Conservation (phyloP, 2,113 vertebrate species). For the Aplodontia rufa region DNA sequence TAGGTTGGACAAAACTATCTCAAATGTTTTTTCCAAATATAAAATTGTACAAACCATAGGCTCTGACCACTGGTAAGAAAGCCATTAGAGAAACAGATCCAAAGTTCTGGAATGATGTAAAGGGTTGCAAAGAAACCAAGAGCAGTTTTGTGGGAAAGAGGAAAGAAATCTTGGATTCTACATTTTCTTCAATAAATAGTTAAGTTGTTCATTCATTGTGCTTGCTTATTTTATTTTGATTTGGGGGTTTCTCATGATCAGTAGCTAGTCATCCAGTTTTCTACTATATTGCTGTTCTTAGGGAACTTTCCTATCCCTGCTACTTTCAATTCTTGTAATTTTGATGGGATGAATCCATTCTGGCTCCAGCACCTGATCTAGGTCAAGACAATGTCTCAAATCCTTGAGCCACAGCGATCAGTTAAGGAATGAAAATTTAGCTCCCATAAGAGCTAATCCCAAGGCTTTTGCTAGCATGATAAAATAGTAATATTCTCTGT, state of each 20-base stretch:
- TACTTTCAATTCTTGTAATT: background rate
- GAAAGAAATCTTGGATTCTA: background rate
- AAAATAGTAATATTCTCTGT: background rate
- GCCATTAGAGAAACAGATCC: slow-evolving; percentile 12
- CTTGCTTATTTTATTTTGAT: background rate
- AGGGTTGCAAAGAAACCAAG: background rate
- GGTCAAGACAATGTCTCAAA: background rate
- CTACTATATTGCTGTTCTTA: background rate
- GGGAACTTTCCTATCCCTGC: background rate
- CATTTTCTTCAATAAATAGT: slow-evolving; percentile 5
- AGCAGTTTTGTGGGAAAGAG: background rate
- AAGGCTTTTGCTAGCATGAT: background rate
- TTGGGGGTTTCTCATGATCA: background rate
- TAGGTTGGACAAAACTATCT: background rate
- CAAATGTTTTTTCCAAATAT: background rate
- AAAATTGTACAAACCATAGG: slow-evolving; percentile 12
- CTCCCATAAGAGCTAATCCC: background rate
- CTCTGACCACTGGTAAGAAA: slow-evolving; percentile 18
- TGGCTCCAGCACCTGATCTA: background rate
- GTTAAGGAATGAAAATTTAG: background rate
- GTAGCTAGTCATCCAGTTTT: background rate
- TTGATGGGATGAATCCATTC: background rate
- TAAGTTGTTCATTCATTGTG: background rate
- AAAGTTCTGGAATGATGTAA: background rate
- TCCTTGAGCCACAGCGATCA: background rate